Base-by-base conservation (phyloP, 2,797 vertebrate genomes). In the Arremon aurantiirostris region DNA sequence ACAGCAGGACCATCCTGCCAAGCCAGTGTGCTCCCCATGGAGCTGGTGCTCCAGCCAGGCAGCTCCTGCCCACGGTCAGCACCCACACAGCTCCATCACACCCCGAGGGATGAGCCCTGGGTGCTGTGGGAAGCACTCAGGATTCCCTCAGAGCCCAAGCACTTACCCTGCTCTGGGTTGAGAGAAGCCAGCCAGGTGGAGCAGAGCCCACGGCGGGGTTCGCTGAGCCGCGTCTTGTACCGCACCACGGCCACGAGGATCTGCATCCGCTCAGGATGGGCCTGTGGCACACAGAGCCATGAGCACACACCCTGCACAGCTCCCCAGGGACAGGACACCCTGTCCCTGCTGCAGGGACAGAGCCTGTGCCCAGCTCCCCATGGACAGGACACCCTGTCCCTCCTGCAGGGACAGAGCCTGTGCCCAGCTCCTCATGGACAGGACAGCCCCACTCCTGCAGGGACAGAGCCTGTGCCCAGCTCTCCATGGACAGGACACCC, bases 181-280 rank as follows among this genome's bases (percentile, higher is more conserved):
- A 99, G 97, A 42, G 99, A 99, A 5, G 99, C 99, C 76, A 99
- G 96, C 99, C 99, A 99, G 50, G 97, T 97, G 57, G 99, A 99
- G 94, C 99, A 99, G 94, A 99, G 98, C 47, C 99, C 99, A 49
- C 56, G 96, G 15, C 99, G 98, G 14, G 98, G 98, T 94, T 98
- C 98, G 28, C 79, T 94, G 85, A 99, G 94, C 55, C 97, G 98
- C 1, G 99, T 99, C 97, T 97, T 99, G 97, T 99, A 99, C 32
- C 2, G 66, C 32, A 99, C 99, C 55, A 99, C 99, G 2, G 99
- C 99, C 34, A 99, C 53, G 2, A 99, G 97, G 92, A 99, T 98
- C 97, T 99, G 99, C 32, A 99, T 95, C 57, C 97, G 94, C 57
- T 97, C 44, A 2, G 99, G 99, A 27, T 97, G 97, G 63, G 94